Evolutionary conservation across 2,888 invertebrate genomes (phyloP).

Genomic region (Chaetogeoica ovagalla): DNA sequence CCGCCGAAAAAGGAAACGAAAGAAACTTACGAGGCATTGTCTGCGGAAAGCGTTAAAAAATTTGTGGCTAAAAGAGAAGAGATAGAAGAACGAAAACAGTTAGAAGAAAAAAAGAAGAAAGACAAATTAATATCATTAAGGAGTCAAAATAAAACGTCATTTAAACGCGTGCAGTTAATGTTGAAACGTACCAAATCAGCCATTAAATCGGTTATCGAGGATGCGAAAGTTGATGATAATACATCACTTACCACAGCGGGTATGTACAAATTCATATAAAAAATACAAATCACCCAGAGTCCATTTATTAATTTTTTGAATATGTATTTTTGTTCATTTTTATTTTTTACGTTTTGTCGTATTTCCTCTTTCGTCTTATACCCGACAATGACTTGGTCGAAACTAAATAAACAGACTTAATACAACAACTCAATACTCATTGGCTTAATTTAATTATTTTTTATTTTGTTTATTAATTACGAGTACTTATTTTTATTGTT

Average conservation of each 20-base stretch:
- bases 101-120: slow-evolving; percentile 68
- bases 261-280: slow-evolving; percentile 55
- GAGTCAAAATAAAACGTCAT: slow-evolving; percentile 70
- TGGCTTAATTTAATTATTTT: too few species aligned
- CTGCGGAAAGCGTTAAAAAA: slow-evolving; percentile 74
- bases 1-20: slow-evolving; percentile 78
- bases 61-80: slow-evolving; percentile 81
- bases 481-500: too few species aligned
- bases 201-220: slow-evolving; percentile 81
- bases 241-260: slow-evolving; percentile 74
- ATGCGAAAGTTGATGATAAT: slow-evolving; percentile 76
- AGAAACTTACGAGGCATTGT: slow-evolving; percentile 62
- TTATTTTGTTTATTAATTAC: too few species aligned
- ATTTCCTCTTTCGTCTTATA: too few species aligned
- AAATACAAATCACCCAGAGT: too few species aligned
- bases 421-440: too few species aligned
- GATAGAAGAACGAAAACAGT: slow-evolving; percentile 71
- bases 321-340: too few species aligned
- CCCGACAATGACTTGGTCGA: too few species aligned
- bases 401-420: too few species aligned
- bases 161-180: slow-evolving; percentile 75
- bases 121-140: slow-evolving; percentile 64
- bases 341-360: too few species aligned
- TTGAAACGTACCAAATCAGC: slow-evolving; percentile 86
- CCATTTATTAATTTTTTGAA: too few species aligned